Percentiles rank a stretch among this genome's conserved stretches.
Conservation (phyloP, 2,797 vertebrate species). For the Galagoides demidoff region DNA sequence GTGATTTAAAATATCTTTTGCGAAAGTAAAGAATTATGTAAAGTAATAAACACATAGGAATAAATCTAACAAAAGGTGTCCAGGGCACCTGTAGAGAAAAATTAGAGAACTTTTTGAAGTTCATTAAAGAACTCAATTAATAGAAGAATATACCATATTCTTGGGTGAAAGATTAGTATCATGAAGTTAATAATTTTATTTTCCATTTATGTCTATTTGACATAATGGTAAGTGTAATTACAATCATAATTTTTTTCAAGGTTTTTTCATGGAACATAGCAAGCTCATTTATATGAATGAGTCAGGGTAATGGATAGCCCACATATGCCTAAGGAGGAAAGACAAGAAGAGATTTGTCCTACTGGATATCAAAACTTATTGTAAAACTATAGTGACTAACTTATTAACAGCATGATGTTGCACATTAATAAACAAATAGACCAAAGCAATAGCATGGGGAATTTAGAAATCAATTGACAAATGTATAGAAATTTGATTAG, state of each 20-base stretch:
- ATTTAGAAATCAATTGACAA: constrained; percentile 33
- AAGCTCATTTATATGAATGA: neutral
- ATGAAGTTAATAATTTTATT: neutral
- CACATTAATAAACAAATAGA: neutral
- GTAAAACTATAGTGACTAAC: neutral
- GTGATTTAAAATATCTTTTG: neutral
- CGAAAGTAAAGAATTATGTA: neutral
- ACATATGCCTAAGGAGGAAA: neutral
- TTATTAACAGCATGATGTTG: neutral
- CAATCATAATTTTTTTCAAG: neutral
- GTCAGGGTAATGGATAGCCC: neutral
- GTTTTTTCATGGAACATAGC: neutral
- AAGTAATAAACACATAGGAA: neutral
- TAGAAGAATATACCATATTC: neutral
- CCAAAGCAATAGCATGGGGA: neutral
- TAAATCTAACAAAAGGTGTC: neutral
- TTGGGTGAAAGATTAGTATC: neutral
- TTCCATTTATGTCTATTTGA: neutral
- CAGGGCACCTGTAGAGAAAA: neutral
- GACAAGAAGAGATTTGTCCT: neutral
- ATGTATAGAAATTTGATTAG: neutral
- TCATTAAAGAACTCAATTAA: neutral
- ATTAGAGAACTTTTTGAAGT: neutral
- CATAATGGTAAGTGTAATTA: neutral
- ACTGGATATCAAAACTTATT: neutral